Evolutionary conservation across 2,113 vertebrate genomes (phyloP), one percentile per base, ranked within the genome.

Genomic region (Vanacampus margaritifer): DNA sequence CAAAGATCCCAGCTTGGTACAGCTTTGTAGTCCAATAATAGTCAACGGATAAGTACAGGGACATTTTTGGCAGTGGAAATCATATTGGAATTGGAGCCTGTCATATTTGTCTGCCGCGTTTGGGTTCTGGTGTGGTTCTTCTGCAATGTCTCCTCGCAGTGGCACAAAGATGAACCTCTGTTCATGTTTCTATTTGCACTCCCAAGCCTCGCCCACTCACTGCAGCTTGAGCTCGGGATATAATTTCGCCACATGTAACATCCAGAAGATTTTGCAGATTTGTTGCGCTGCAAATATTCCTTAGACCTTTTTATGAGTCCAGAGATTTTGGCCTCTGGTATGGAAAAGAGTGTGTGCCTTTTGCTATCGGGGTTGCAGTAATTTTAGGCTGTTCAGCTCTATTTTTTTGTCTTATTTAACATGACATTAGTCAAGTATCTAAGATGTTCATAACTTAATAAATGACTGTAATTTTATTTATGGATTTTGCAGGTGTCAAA

Each of bases 231-330:
- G 67, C 46, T 36, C 11, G 67, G 74, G 46, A 59, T 90, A 69
- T 86, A 77, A 82, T 86, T 89, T 75, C 60, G 50, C 68, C 65
- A 35, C 26, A 8, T 51, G 57, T 46, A 61, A 5, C 45, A 68
- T 75, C 28, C 60, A 71, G 36, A 72, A 62, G 63, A 71, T 74
- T 46, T 46, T 17, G 69, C 70, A 36, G 71, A 21, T 69, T 83
- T 79, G 19, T 64, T 12, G 41, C 54, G 39, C n/a, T 68, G 17
- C 36, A 71, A 45, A 69, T 70, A 1, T 11, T 71, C 41, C 11
- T 6, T 11, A 28, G n/a, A 5, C 73, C 68, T 59, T 32, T 32
- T 58, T 24, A 2, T 3, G 28, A 32, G 28, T 17, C 16, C 11
- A 13, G 39, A 41, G 39, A 41, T 14, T 46, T 46, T 19, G 16